Percentiles rank a stretch among this genome's conserved stretches.
Evolutionary conservation across 2,113 vertebrate genomes (phyloP).

Genomic region (Callaeas wilsoni): DNA sequence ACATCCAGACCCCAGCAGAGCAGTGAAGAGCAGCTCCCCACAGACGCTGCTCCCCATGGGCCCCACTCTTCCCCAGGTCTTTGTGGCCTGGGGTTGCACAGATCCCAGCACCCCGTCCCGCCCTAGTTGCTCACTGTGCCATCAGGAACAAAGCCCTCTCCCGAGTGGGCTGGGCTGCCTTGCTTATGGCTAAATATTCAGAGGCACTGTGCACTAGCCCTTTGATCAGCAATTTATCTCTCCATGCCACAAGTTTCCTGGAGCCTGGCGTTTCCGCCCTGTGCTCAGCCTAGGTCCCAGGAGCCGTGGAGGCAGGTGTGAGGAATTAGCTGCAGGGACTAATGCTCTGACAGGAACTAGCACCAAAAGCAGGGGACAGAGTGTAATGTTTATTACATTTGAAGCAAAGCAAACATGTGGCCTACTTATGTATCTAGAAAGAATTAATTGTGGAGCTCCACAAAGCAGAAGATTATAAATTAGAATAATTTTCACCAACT

Average conservation of each 20-base stretch:
- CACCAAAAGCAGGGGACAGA: slow-evolving; percentile 69
- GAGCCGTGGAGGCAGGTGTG: slow-evolving; percentile 72
- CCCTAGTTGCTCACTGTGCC: background rate
- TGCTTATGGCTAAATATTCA: background rate
- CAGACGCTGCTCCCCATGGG: background rate
- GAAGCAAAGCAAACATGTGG: slow-evolving; percentile 77
- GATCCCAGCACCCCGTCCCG: background rate
- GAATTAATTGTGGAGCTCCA: slow-evolving; percentile 77
- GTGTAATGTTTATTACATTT: slow-evolving; percentile 73
- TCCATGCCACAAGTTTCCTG: slow-evolving; percentile 41
- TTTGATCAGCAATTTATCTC: slow-evolving; percentile 65
- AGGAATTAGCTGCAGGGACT: slow-evolving; percentile 67
- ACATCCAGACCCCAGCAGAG: background rate
- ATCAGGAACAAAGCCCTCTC: background rate
- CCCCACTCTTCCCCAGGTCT: background rate
- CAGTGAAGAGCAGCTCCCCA: background rate
- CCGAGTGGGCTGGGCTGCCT: background rate
- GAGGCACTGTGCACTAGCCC: background rate
- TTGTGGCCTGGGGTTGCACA: background rate
- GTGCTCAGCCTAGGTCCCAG: slow-evolving; percentile 39
- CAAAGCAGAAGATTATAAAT: slow-evolving; percentile 79
- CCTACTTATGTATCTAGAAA: slow-evolving; percentile 77
- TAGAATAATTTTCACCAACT: slow-evolving; percentile 75
- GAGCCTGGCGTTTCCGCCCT: slow-evolving; percentile 52
- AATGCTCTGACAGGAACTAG: slow-evolving; percentile 63